These are phyloP conservation scores for Lepidocolaptes lacrymiger DNA, from an alignment of 2,797 vertebrate species.

Conservation along the genomic window DNA sequence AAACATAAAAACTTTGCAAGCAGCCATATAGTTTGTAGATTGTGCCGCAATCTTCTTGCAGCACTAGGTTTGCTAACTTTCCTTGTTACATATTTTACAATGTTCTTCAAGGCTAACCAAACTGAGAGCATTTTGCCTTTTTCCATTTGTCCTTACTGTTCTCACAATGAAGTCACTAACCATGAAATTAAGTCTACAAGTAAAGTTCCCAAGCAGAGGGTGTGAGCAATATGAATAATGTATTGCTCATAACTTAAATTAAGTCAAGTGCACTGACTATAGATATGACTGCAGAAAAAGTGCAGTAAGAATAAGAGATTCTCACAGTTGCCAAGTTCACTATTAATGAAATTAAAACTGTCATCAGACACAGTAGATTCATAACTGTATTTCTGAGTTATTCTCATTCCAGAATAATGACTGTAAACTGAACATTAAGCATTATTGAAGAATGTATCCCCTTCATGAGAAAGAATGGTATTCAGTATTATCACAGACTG, in stretches of 20 bases:
- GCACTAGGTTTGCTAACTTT: neutral
- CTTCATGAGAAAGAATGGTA: neutral
- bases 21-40: neutral
- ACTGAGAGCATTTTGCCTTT: slow-evolving; percentile 5
- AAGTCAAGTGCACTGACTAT: neutral
- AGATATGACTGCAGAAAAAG: neutral
- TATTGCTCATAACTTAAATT: slow-evolving; percentile 32
- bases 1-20: neutral
- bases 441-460: slow-evolving; percentile 3
- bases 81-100: neutral
- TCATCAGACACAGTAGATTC: neutral
- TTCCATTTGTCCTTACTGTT: neutral
- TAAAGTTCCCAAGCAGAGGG: neutral
- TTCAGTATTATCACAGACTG: neutral
- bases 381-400: slow-evolving; percentile 24
- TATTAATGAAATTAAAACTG: slow-evolving; percentile 35
- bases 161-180: slow-evolving; percentile 23
- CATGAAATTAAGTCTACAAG: slow-evolving; percentile 40
- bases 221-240: slow-evolving; percentile 6
- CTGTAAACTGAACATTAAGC: slow-evolving; percentile 11
- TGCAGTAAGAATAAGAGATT: slow-evolving; percentile 23
- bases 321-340: neutral
- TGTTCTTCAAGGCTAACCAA: neutral
- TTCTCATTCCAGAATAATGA: slow-evolving; percentile 28
- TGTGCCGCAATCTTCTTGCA: neutral